These are phyloP conservation scores for Papilio glaucus DNA, from an alignment of 1,140 invertebrate species.

Conservation along the genomic window DNA sequence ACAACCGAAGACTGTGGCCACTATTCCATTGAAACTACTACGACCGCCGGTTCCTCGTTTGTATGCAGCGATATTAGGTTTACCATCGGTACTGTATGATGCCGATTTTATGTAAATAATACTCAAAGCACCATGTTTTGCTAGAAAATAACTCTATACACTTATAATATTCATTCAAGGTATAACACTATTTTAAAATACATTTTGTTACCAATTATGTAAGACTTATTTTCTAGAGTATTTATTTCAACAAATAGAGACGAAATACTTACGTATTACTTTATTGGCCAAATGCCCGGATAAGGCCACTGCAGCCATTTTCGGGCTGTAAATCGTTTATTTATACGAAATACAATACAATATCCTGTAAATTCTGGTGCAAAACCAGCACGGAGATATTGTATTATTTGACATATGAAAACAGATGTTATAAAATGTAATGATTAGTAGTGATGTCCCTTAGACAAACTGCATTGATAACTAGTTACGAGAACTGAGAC, in stretches of 20 bases:
- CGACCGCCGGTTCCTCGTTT: conserved; percentile 96
- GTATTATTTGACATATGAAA: conserved; percentile 37
- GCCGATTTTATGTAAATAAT: conserved; percentile 74
- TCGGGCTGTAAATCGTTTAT: conserved; percentile 50
- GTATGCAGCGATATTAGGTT: conserved; percentile 70
- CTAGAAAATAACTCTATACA: conserved; percentile 47
- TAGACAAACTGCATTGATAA: too few species aligned
- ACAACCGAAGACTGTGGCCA: conserved; percentile 98
- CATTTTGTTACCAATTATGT: conserved; percentile 54
- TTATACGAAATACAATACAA: conserved; percentile 37
- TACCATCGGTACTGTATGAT: conserved; percentile 67
- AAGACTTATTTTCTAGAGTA: conserved; percentile 47
- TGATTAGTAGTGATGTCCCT: conserved; percentile 12
- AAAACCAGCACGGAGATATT: conserved; percentile 28
- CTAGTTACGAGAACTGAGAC: too few species aligned
- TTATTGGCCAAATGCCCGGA: conserved; percentile 67
- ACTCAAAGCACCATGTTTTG: conserved; percentile 67
- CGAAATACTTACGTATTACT: conserved; percentile 62
- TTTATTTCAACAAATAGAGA: neutral
- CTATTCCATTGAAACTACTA: conserved; percentile 97
- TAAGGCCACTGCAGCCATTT: conserved; percentile 75
- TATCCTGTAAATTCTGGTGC: conserved; percentile 22
- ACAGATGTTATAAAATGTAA: conserved; percentile 32
- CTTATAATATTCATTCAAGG: conserved; percentile 1
- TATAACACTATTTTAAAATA: conserved; percentile 6